phyloP scores from a whole-genome alignment of 2,888 invertebrate species.

The Leptinotarsa rubiginosa region DNA sequence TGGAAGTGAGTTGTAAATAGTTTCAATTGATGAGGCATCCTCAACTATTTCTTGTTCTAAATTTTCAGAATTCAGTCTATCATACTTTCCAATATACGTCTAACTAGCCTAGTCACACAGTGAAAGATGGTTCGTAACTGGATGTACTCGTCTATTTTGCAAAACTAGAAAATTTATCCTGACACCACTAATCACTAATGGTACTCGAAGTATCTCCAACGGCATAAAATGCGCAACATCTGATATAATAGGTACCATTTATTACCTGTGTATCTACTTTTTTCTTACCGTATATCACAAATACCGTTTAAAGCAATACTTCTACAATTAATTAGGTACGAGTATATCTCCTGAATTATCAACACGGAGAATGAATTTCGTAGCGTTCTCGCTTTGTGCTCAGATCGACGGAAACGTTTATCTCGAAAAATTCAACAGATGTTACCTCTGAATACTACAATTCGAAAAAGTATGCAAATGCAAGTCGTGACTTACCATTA shows the following conservation, averaged over 20 bases:
- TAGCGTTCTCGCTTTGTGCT: constrained; percentile 10
- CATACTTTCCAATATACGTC: too few species aligned
- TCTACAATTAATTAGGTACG: constrained; percentile 11
- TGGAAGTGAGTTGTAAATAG: too few species aligned
- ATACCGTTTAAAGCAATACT: constrained; percentile 2
- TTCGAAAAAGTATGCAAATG: constrained; percentile 11
- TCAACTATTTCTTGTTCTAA: too few species aligned
- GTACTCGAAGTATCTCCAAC: neutral
- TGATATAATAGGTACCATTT: constrained; percentile 1
- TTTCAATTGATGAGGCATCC: too few species aligned
- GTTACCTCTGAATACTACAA: constrained; percentile 1
- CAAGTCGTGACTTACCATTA: constrained; percentile 23
- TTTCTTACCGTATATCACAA: neutral
- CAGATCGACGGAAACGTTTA: constrained; percentile 3
- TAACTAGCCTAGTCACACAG: neutral
- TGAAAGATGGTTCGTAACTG: neutral
- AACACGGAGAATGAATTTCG: constrained; percentile 15
- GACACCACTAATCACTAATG: neutral
- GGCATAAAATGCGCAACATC: constrained; percentile 1
- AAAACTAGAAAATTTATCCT: neutral
- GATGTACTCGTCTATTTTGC: too few species aligned
- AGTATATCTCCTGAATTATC: constrained; percentile 1
- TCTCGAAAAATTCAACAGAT: constrained; percentile 9
- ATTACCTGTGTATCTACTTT: constrained; percentile 7
- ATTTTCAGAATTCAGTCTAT: too few species aligned